These are phyloP conservation scores for Poecile atricapillus DNA, from an alignment of 2,113 vertebrate genomes.

Conservation along the genomic window DNA sequence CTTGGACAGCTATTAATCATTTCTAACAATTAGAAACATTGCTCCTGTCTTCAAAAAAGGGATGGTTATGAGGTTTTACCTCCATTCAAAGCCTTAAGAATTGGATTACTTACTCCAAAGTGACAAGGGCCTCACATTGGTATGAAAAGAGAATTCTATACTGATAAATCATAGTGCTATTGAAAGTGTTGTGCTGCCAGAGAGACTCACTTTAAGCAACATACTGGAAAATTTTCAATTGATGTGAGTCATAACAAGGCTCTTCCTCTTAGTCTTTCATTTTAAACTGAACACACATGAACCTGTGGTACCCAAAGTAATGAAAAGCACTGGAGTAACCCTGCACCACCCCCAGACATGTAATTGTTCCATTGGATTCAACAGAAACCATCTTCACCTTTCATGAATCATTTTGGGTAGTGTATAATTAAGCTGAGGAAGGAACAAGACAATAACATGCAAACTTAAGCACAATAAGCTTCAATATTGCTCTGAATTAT, in stretches of 20 bases:
- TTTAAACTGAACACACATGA: neutral
- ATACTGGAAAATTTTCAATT: neutral
- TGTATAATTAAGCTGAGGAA: neutral
- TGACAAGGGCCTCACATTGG: neutral
- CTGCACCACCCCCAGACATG: neutral
- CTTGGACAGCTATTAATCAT: constrained; percentile 40
- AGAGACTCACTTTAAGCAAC: neutral
- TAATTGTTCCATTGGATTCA: neutral
- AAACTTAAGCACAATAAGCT: neutral
- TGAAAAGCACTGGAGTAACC: neutral
- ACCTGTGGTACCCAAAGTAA: neutral
- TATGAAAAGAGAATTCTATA: neutral
- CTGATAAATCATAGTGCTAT: neutral
- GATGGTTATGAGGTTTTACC: neutral
- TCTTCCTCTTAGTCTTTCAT: neutral
- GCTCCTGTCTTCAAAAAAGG: neutral
- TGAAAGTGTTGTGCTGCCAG: neutral
- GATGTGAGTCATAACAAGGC: neutral
- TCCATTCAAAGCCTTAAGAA: constrained; percentile 5
- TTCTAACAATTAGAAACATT: constrained; percentile 39
- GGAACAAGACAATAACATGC: neutral
- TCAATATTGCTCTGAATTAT: neutral
- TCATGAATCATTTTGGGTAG: neutral
- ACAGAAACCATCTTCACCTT: neutral
- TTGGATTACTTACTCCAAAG: neutral